Conservation (phyloP, 2,888 invertebrate genomes). For the Thyatira batis region DNA sequence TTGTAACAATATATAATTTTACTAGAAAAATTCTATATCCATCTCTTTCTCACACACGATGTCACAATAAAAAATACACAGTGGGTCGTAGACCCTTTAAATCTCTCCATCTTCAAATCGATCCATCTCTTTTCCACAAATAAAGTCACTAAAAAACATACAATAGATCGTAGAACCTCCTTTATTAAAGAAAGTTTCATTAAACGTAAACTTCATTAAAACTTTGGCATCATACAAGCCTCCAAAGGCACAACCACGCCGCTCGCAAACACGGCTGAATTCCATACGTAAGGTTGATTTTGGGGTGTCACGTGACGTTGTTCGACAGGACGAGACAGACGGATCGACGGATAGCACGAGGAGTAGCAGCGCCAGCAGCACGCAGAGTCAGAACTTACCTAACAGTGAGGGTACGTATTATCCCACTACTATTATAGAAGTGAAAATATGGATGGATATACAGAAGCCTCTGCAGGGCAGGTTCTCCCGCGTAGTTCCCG, state of each 20-base stretch:
- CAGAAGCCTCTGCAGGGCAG: too few relatives aligned
- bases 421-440: neutral
- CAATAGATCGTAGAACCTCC: too few relatives aligned
- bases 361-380: slow-evolving; percentile 71
- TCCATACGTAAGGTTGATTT: slow-evolving; percentile 8
- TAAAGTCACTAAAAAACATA: too few relatives aligned
- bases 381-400: slow-evolving; percentile 71
- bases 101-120: neutral
- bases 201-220: too few relatives aligned
- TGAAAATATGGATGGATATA: too few relatives aligned
- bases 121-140: neutral
- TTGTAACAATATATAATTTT: too few relatives aligned
- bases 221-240: neutral
- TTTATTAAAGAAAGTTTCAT: neutral
- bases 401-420: slow-evolving; percentile 67
- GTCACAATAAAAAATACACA: too few relatives aligned
- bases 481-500: too few relatives aligned
- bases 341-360: slow-evolving; percentile 70
- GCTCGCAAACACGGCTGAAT: slow-evolving; percentile 8
- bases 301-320: slow-evolving; percentile 7
- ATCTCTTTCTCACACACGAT: neutral
- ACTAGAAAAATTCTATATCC: too few relatives aligned
- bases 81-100: too few relatives aligned
- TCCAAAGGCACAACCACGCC: neutral
- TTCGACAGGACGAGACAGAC: slow-evolving; percentile 84